phyloP scores from a whole-genome alignment of 2,888 invertebrate genomes.

The Callyntrura guangdongensis region DNA sequence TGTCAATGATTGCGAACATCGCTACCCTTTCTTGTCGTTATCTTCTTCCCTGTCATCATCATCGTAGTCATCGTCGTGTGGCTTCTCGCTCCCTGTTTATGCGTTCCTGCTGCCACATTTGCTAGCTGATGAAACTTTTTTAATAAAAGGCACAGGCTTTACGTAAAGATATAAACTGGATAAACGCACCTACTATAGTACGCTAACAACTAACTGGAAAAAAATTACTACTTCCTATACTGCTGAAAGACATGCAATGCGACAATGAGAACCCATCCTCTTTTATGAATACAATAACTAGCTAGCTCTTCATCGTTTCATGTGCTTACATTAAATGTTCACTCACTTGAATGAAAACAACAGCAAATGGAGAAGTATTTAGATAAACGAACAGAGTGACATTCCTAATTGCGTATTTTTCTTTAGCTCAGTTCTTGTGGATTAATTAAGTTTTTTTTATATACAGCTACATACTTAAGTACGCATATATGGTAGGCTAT shows the following conservation, averaged over 20 bases:
- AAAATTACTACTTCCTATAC: conserved; percentile 55
- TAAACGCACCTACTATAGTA: background rate
- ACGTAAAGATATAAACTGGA: conserved; percentile 12
- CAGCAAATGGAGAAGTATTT: conserved; percentile 25
- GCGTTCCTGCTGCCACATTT: background rate
- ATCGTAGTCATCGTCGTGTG: conserved; percentile 4
- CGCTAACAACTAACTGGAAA: background rate
- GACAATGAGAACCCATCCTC: conserved; percentile 21
- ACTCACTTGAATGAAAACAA: conserved; percentile 35
- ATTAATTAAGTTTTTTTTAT: conserved; percentile 48
- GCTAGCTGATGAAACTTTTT: conserved; percentile 38
- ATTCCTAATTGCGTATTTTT: conserved; percentile 50
- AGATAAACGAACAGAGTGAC: conserved; percentile 15
- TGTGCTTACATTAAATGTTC: conserved; percentile 33
- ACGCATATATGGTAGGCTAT: too few relatives aligned
- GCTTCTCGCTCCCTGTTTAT: background rate
- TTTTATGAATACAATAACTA: conserved; percentile 15
- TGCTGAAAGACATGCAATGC: conserved; percentile 59
- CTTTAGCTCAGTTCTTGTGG: background rate
- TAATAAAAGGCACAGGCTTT: conserved; percentile 25
- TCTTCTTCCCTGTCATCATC: conserved; percentile 43
- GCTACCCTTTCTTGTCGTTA: conserved; percentile 50
- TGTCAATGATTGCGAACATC: conserved; percentile 68
- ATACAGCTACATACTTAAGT: too few relatives aligned
- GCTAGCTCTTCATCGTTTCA: conserved; percentile 9